Base-by-base conservation (phyloP, 2,888 invertebrate species). In the Heteropelma amictum region DNA sequence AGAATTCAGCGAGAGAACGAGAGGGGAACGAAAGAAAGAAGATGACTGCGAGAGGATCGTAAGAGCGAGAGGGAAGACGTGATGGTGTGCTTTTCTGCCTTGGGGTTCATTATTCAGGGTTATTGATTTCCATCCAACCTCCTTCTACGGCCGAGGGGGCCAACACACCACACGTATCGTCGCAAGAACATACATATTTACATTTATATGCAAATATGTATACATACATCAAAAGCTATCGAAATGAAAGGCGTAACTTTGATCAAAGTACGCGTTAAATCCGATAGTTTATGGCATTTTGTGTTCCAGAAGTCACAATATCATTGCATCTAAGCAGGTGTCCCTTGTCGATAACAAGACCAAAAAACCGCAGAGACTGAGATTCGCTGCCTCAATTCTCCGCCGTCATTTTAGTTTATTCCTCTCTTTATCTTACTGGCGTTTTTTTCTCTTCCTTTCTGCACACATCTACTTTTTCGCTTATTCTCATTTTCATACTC, bases 101-200 rank as follows among this genome's bases (percentile, higher is more conserved):
- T 85, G 84, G 84, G 87, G 85, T 88, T 88, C 87, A 88, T 88
- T 88, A 88, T 88, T 88, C 88, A 88, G 86, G 87, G 87, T 87
- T 88, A 88, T 88, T 88, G 88, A 88, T 88, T 88, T 88, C 88
- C 87, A 88, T 88, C 87, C 86, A 85, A 76, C 83, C 86, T 83
- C 85, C 84, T 83, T 83, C 85, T 83, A 83, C 84, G 77, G 69
- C 56, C 80, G 80, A 85, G 82, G 84, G 77, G 79, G 80, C 80
- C 77, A 83, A 79, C 82, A 85, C 82, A 81, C 78, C 77, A 82
- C 78, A 81, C 80, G 80, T 80, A 76, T 76, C 71, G 63, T 65
- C 58, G 51, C 60, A 68, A 71, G 40, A 56, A 12, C 49, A 23
- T 60, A 40, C 49, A 49, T 14, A 40, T n/a, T n/a, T n/a, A n/a